Percentiles rank a stretch among this genome's conserved stretches.
Conservation (phyloP, 2,888 invertebrate genomes). For the Harpalus rufipes region DNA sequence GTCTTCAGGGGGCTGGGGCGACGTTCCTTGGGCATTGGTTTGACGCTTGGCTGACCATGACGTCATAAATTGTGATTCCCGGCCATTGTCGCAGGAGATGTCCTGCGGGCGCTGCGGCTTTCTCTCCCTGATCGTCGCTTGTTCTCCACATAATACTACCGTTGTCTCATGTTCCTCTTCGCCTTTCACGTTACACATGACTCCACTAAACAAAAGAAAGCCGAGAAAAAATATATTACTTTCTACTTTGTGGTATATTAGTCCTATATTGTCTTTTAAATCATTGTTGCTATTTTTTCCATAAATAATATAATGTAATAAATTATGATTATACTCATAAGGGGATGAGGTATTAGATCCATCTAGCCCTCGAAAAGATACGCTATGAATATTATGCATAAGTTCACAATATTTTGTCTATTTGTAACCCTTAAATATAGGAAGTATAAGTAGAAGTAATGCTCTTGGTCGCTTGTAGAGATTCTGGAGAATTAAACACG, state of each 20-base stretch:
- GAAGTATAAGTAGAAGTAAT: no score
- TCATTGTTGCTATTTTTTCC: no score
- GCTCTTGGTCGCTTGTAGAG: no score
- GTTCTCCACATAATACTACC: conserved; percentile 21
- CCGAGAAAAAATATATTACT: background rate
- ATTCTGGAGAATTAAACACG: no score
- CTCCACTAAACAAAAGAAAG: background rate
- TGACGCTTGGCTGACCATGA: conserved; percentile 63
- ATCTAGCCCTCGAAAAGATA: no score
- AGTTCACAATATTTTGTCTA: no score
- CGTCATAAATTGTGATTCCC: conserved; percentile 62
- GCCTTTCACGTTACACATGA: conserved; percentile 11
- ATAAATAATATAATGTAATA: no score
- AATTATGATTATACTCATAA: no score
- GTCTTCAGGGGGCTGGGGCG: conserved; percentile 43
- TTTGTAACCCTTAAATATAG: no score
- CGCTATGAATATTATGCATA: no score
- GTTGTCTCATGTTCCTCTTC: background rate
- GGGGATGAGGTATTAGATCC: no score
- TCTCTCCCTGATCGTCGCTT: conserved; percentile 18
- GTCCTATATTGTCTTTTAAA: background rate
- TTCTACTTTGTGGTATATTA: background rate
- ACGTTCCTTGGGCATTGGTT: conserved; percentile 59
- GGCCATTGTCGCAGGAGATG: conserved; percentile 11
- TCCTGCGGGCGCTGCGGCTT: conserved; percentile 42